Conservation (phyloP, 2,888 invertebrate species). For the Conistra vaccinii region DNA sequence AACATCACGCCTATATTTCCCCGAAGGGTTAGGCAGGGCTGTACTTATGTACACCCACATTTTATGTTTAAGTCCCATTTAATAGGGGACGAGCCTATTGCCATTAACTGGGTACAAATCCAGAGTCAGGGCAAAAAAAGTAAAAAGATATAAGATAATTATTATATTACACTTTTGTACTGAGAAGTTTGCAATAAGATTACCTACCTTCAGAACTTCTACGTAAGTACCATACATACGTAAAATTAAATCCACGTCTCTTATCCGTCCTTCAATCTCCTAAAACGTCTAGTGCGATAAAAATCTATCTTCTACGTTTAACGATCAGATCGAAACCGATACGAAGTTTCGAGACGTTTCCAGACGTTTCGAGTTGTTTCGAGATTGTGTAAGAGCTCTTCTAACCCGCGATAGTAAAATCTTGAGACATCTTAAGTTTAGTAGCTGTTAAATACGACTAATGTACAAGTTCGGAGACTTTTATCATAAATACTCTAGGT, state of each 20-base stretch:
- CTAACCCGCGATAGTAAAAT: constrained; percentile 42
- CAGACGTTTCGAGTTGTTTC: constrained; percentile 44
- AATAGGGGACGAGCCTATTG: too few species aligned
- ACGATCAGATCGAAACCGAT: constrained; percentile 49
- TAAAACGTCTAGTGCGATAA: constrained; percentile 48
- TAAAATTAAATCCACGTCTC: constrained; percentile 18
- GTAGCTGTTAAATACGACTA: constrained; percentile 46
- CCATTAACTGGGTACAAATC: too few species aligned
- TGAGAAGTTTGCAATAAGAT: not conserved
- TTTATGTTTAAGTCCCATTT: too few species aligned
- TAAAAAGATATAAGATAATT: not conserved
- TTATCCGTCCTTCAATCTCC: constrained; percentile 25
- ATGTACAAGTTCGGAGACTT: constrained; percentile 24
- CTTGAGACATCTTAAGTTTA: constrained; percentile 48
- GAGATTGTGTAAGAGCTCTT: constrained; percentile 49
- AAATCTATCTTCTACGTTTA: constrained; percentile 57
- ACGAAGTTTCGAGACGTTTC: constrained; percentile 49
- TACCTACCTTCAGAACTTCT: not conserved
- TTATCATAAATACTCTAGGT: constrained; percentile 20
- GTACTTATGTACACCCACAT: too few species aligned
- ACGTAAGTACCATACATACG: too few species aligned
- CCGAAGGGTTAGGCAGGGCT: not conserved
- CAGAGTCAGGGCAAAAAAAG: too few species aligned
- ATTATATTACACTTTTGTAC: not conserved
- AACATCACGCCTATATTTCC: not conserved